These are phyloP conservation scores for Acronicta alni DNA, from an alignment of 2,888 invertebrate genomes.

Conservation along the genomic window DNA sequence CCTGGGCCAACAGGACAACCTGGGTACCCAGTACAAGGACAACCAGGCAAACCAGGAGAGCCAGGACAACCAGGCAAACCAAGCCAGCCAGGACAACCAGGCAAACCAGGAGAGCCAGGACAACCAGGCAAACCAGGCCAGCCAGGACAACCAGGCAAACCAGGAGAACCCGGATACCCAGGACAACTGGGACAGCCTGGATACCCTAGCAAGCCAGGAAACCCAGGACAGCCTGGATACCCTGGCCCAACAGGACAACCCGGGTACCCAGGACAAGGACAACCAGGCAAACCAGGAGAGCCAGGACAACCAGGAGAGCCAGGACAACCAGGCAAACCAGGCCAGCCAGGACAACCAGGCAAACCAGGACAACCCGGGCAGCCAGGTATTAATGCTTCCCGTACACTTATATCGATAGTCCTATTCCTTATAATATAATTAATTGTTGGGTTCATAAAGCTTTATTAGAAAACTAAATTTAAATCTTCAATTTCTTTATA, in stretches of 20 bases:
- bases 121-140: conserved; percentile 10
- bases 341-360: conserved; percentile 25
- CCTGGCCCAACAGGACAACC: conserved; percentile 17
- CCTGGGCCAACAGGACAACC: conserved; percentile 24
- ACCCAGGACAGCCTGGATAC: conserved; percentile 12
- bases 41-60: conserved; percentile 15
- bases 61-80: conserved; percentile 28
- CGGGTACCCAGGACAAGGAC: conserved; percentile 61
- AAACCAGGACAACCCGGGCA: conserved; percentile 16
- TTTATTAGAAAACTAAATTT: too few relatives aligned
- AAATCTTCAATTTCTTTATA: too few relatives aligned
- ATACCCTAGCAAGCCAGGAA: conserved; percentile 8
- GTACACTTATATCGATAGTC: too few relatives aligned
- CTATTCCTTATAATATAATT: too few relatives aligned
- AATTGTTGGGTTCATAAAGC: too few relatives aligned
- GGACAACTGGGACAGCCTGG: conserved; percentile 3
- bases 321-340: background rate
- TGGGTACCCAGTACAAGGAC: conserved; percentile 24
- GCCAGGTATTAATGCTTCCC: too few relatives aligned
- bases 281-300: conserved; percentile 58
- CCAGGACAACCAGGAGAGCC: conserved; percentile 55
- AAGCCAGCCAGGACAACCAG: conserved; percentile 9
- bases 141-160: conserved; percentile 12
- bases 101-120: conserved; percentile 15
- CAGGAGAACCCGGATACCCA: conserved; percentile 6